Conservation (phyloP, 2,797 vertebrate genomes). For the Kryptolebias ocellatus region DNA sequence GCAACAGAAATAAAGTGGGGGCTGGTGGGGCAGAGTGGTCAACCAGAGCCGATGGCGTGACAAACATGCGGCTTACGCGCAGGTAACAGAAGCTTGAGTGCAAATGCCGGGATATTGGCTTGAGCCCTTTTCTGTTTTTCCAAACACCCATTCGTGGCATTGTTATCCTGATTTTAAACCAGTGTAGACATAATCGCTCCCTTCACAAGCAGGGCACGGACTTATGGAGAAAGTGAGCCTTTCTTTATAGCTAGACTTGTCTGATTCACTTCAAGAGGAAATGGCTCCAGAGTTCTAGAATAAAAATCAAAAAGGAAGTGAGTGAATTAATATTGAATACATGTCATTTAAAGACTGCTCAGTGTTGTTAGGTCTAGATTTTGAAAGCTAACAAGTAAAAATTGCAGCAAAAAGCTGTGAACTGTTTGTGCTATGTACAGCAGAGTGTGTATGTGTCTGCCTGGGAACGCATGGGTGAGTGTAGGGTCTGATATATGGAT, state of each 20-base stretch:
- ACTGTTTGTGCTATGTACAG: constrained; percentile 34
- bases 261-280: not conserved
- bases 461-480: constrained; percentile 68
- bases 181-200: constrained; percentile 74
- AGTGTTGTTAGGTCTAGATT: constrained; percentile 5
- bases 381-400: constrained; percentile 7
- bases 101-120: constrained; percentile 75
- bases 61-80: constrained; percentile 78
- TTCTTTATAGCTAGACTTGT: not conserved
- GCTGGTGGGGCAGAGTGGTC: constrained; percentile 70
- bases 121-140: constrained; percentile 52
- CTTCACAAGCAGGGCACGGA: constrained; percentile 70
- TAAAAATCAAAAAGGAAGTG: constrained; percentile 15
- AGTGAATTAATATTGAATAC: constrained; percentile 15
- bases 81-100: constrained; percentile 75
- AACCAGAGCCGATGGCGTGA: constrained; percentile 77
- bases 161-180: constrained; percentile 76
- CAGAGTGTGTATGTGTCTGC: constrained; percentile 62
- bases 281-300: not conserved
- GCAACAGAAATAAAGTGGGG: constrained; percentile 84
- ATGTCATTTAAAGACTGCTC: not conserved
- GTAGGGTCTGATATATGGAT: constrained; percentile 86
- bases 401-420: constrained; percentile 24
- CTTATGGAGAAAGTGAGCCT: constrained; percentile 35
- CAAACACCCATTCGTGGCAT: constrained; percentile 55